Base-by-base conservation (phyloP, 2,888 invertebrate genomes). In the Eledone cirrhosa region DNA sequence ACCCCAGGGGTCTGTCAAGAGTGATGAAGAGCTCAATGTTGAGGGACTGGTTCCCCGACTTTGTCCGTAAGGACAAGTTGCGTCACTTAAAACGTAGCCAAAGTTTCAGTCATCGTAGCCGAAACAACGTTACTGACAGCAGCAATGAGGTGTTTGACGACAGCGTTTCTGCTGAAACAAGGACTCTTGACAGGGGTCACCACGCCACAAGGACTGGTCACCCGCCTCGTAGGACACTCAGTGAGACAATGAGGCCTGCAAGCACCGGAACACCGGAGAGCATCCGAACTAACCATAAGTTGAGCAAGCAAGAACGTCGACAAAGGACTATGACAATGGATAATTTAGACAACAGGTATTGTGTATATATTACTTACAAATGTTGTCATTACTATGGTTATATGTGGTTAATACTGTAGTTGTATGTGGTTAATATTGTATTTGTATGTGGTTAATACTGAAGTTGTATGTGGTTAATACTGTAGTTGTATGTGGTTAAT, bases 271-370 rank as follows among this genome's bases (percentile, higher is more conserved):
- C 72, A 3, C 72, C 72, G 14, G 72, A 72, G 31, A 72, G 41
- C 41, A n/a, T 41, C 19, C 31, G 27, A 22, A 72, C n/a, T 8
- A 41, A 2, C 2, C 41, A 41, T 11, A 72, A 72, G 41, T 33
- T 72, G 3, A 41, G n/a, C 41, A 72, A 41, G n/a, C 72, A 72
- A 31, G 72, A 72, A 29, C 33, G 33, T 2, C 72, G 41, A 2
- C 19, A 72, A 11, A 11, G 14, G 7, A 33, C 8, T 16, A 41
- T 16, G 22, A 72, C 14, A 19, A 41, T 41, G 41, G 72, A 72
- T 31, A 72, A 33, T 33, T 14, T 72, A 22, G 72, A 72, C 41
- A 72, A 72, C 33, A 72, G 72, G 72, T 72, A 72, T 8, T n/a
- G n/a, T n/a, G n/a, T n/a, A n/a, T n/a, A n/a, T n/a, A n/a, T n/a